A percentile compares a stretch with the other conserved stretches of the same genome.
phyloP scores from a whole-genome alignment of 2,888 invertebrate species.

The Mesochorus sp. region DNA sequence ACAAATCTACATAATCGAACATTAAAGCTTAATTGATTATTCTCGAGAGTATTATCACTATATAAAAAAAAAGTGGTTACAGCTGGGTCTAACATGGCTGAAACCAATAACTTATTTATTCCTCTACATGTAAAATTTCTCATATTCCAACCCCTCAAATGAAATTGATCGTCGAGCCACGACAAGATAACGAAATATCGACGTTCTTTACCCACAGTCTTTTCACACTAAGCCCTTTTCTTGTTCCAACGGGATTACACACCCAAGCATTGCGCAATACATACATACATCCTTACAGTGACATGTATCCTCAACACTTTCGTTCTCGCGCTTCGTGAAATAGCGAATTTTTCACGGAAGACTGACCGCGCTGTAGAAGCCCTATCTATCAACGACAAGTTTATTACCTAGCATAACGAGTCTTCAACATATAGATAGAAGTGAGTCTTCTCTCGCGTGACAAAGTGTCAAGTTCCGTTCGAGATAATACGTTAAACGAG shows the following conservation, averaged over 20 bases:
- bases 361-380: slow-evolving; percentile 52
- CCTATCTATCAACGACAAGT: slow-evolving; percentile 30
- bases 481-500: slow-evolving; percentile 42
- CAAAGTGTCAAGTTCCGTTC: slow-evolving; percentile 44
- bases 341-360: slow-evolving; percentile 53
- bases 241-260: slow-evolving; percentile 49
- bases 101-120: no score
- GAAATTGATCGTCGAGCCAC: neutral
- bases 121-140: no score
- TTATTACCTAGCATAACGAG: slow-evolving; percentile 37
- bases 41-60: no score
- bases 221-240: slow-evolving; percentile 11
- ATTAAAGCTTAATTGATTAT: no score
- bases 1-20: no score
- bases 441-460: slow-evolving; percentile 42
- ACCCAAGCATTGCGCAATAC: neutral
- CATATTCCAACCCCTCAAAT: neutral
- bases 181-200: slow-evolving; percentile 18
- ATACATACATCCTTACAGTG: no score
- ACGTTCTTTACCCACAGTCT: slow-evolving; percentile 5
- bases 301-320: slow-evolving; percentile 14
- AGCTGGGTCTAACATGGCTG: no score
- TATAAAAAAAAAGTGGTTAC: no score
- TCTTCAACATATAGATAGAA: neutral
- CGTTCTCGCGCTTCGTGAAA: slow-evolving; percentile 30